A percentile compares a stretch with the other conserved stretches of the same genome.
Conservation (phyloP, 2,113 vertebrate genomes). For the Neotoma lepida region DNA sequence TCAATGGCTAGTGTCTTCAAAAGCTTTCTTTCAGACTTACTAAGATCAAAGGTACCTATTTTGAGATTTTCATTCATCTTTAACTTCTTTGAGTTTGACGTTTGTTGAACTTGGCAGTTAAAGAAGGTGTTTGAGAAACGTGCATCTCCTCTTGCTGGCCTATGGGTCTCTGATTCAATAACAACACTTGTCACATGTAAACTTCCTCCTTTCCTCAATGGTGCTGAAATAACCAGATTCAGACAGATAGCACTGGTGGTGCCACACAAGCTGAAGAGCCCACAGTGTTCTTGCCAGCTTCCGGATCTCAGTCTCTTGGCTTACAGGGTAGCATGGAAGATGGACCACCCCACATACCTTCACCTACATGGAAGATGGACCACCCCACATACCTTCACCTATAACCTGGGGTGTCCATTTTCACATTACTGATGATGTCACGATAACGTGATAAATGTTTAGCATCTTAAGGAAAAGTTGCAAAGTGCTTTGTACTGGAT, state of each 20-base stretch:
- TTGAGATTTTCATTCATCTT: conserved; percentile 40
- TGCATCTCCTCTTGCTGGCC: background rate
- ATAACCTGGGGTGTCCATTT: background rate
- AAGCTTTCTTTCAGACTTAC: background rate
- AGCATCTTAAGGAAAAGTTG: background rate
- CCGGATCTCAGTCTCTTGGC: background rate
- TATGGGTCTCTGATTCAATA: background rate
- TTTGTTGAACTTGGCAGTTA: background rate
- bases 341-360: background rate
- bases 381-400: background rate
- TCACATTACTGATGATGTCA: background rate
- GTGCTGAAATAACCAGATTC: background rate
- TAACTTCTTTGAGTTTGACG: background rate
- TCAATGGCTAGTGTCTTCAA: background rate
- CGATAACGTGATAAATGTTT: background rate
- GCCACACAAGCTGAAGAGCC: background rate
- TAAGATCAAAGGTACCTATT: background rate
- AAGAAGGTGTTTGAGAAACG: background rate
- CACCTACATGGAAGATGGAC: too few species aligned
- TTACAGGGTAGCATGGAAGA: background rate
- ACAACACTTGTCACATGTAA: background rate
- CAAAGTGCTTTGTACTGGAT: background rate
- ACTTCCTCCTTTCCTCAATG: background rate
- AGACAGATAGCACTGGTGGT: background rate
- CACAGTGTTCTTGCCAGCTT: background rate